These are phyloP conservation scores for Melanocharis versteri DNA, from an alignment of 2,113 vertebrate genomes.

Conservation along the genomic window DNA sequence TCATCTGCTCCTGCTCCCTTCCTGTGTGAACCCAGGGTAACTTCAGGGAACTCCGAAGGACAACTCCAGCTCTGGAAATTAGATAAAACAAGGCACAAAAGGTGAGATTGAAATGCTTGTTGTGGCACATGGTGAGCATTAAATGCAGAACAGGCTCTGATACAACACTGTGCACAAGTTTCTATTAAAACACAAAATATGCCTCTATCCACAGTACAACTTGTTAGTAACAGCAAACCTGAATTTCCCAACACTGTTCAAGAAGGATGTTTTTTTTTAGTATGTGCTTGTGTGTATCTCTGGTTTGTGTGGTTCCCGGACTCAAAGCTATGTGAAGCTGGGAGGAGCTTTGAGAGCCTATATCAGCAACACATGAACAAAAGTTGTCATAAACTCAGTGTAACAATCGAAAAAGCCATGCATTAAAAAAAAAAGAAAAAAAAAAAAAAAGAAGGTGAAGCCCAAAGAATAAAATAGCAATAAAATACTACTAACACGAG, in stretches of 20 bases:
- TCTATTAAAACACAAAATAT: not conserved
- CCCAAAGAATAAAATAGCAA: not conserved
- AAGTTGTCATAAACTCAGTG: not conserved
- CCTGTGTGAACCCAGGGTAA: not conserved
- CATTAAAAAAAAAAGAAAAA: not conserved
- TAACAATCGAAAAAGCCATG: not conserved
- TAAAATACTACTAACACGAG: not conserved
- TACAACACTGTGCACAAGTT: not conserved
- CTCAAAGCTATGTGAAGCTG: not conserved
- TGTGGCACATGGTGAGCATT: not conserved
- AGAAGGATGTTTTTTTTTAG: not conserved
- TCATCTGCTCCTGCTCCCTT: not conserved
- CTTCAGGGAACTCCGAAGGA: not conserved
- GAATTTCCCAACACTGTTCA: not conserved
- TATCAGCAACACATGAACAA: not conserved
- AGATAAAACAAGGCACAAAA: not conserved
- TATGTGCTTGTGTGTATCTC: rapidly evolving
- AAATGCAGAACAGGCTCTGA: not conserved
- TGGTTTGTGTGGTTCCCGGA: not conserved
- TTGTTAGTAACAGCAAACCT: not conserved
- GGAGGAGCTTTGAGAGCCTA: not conserved
- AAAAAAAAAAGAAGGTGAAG: not conserved
- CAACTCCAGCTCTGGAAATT: not conserved
- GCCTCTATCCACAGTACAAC: not conserved
- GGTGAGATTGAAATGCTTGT: not conserved